Evolutionary conservation across 2,113 vertebrate genomes (phyloP).

Genomic region (Myodes glareolus): DNA sequence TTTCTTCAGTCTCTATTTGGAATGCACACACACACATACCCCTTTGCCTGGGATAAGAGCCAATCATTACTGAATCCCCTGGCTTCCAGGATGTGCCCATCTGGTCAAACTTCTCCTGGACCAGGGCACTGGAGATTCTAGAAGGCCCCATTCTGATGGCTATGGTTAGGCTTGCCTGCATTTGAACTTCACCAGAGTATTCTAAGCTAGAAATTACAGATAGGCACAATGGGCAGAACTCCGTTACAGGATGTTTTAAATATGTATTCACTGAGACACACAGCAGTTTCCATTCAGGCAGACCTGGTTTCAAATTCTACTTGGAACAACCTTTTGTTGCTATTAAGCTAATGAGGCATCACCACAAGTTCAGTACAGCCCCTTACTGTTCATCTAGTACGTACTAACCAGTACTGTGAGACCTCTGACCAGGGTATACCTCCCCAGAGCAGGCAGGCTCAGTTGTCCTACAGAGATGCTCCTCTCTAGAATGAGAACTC

Average conservation of each 20-base stretch:
- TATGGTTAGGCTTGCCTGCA: not conserved
- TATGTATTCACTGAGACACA: not conserved
- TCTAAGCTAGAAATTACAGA: fast-evolving
- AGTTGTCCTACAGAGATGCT: not conserved
- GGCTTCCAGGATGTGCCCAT: not conserved
- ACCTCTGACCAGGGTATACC: not conserved
- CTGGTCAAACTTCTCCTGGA: not conserved
- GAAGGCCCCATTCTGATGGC: not conserved
- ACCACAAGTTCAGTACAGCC: too few relatives aligned
- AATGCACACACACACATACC: not conserved
- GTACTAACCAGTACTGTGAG: not conserved
- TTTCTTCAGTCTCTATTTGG: not conserved
- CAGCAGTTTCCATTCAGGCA: not conserved
- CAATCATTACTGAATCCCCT: not conserved
- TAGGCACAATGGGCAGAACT: not conserved
- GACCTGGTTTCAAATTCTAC: not conserved
- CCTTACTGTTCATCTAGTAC: not conserved
- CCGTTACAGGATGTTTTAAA: not conserved
- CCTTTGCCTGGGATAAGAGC: not conserved
- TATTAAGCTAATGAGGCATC: not conserved
- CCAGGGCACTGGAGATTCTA: not conserved
- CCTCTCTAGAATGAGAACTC: not conserved
- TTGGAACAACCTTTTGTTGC: not conserved
- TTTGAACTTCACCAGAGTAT: not conserved
- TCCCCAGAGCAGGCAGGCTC: not conserved